Evolutionary conservation across 2,113 vertebrate genomes (phyloP).

Genomic region (Gambusia holbrooki): DNA sequence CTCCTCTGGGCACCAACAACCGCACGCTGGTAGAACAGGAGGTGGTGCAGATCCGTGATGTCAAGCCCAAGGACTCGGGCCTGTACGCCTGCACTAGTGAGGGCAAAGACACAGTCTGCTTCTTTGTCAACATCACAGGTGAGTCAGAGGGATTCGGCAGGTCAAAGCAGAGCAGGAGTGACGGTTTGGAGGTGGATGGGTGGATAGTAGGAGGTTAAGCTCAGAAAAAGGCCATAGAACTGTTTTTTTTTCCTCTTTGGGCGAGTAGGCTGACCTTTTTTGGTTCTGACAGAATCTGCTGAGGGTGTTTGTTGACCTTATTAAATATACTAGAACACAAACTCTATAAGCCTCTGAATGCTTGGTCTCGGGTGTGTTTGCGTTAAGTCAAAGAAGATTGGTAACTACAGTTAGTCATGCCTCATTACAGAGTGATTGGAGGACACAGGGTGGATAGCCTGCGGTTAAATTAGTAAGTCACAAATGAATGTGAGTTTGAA

Average conservation of each 20-base stretch:
- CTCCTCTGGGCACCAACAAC: conserved; percentile 91
- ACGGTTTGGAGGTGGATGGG: conserved; percentile 1
- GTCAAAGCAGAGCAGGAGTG: conserved; percentile 24
- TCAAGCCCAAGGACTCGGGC: conserved; percentile 93
- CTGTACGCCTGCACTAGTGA: conserved; percentile 93
- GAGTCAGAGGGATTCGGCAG: conserved; percentile 78
- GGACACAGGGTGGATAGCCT: too few relatives aligned
- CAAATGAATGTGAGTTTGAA: too few relatives aligned
- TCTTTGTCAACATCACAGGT: conserved; percentile 99
- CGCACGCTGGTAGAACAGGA: conserved; percentile 94
- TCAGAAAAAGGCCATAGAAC: conserved; percentile 24
- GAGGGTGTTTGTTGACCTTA: too few relatives aligned
- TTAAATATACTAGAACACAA: too few relatives aligned
- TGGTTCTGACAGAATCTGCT: neutral
- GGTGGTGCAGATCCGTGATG: conserved; percentile 93
- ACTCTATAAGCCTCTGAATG: neutral
- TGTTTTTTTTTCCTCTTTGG: neutral
- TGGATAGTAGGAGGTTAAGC: conserved; percentile 15
- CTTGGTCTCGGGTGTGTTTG: neutral
- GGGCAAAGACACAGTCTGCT: conserved; percentile 93
- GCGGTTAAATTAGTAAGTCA: too few relatives aligned
- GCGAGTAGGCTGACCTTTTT: neutral
- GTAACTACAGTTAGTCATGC: too few relatives aligned
- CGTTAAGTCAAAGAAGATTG: too few relatives aligned
- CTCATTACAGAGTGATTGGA: too few relatives aligned